Conservation (phyloP, 2,113 vertebrate genomes). For the Camelus bactrianus region DNA sequence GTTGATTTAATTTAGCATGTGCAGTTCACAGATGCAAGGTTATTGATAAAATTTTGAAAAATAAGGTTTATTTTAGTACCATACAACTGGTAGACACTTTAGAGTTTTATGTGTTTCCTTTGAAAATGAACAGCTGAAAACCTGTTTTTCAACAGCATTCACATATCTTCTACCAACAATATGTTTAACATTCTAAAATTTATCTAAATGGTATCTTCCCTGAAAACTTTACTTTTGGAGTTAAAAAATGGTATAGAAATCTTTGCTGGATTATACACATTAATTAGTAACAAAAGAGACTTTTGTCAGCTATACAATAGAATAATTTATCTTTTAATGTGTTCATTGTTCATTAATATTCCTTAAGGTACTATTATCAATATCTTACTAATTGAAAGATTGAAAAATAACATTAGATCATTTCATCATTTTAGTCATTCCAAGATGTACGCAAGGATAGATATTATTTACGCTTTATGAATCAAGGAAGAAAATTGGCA, state of each 20-base stretch:
- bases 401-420: neutral
- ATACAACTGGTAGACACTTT: slow-evolving; percentile 10
- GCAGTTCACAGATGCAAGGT: slow-evolving; percentile 67
- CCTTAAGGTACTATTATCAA: neutral
- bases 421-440: neutral
- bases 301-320: neutral
- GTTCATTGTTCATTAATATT: neutral
- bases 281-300: neutral
- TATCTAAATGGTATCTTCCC: neutral
- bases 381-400: neutral
- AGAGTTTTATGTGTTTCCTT: slow-evolving; percentile 36
- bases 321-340: neutral
- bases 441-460: neutral
- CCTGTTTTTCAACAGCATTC: slow-evolving; percentile 15
- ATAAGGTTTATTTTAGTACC: slow-evolving; percentile 66
- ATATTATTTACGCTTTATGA: neutral
- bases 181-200: slow-evolving; percentile 25
- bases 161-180: neutral
- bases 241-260: neutral
- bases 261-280: neutral
- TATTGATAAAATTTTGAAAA: slow-evolving; percentile 69
- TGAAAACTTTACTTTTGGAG: neutral
- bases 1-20: slow-evolving; percentile 60
- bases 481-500: neutral
- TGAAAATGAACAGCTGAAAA: slow-evolving; percentile 11